These are phyloP conservation scores for Caloenas nicobarica DNA, from an alignment of 2,113 vertebrate species.

Conservation along the genomic window DNA sequence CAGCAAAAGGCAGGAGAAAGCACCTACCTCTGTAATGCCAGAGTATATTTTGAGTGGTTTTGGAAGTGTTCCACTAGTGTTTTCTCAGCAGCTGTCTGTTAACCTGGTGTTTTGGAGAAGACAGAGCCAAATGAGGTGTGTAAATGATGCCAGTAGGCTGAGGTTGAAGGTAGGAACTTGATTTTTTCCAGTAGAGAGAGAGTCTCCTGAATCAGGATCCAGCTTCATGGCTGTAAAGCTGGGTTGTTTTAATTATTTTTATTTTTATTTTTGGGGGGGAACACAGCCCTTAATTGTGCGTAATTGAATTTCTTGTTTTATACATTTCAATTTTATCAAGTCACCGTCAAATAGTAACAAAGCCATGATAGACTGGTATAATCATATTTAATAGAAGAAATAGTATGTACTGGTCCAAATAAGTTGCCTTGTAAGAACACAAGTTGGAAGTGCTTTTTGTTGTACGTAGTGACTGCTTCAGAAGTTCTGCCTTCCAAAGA, in stretches of 20 bases:
- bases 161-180: conserved; percentile 46
- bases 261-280: conserved; percentile 30
- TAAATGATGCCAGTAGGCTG: conserved; percentile 8
- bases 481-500: conserved; percentile 78
- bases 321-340: conserved; percentile 75
- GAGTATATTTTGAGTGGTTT: conserved; percentile 30
- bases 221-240: conserved; percentile 44
- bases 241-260: not conserved
- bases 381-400: conserved; percentile 73
- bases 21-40: conserved; percentile 40
- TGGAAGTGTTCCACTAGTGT: not conserved
- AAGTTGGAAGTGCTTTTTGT: conserved; percentile 78
- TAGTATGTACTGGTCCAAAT: conserved; percentile 79
- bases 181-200: conserved; percentile 32
- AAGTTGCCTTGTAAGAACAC: conserved; percentile 82
- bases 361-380: conserved; percentile 82
- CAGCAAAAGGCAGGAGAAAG: conserved; percentile 32
- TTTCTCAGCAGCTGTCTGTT: conserved; percentile 35
- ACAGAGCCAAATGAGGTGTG: conserved; percentile 23
- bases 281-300: conserved; percentile 70
- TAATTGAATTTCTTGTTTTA: conserved; percentile 61
- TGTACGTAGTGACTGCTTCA: conserved; percentile 74
- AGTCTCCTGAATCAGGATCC: conserved; percentile 70
- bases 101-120: conserved; percentile 29
- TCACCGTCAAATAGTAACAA: conserved; percentile 71